phyloP scores from a whole-genome alignment of 2,797 vertebrate species.

The Melanogrammus aeglefinus region DNA sequence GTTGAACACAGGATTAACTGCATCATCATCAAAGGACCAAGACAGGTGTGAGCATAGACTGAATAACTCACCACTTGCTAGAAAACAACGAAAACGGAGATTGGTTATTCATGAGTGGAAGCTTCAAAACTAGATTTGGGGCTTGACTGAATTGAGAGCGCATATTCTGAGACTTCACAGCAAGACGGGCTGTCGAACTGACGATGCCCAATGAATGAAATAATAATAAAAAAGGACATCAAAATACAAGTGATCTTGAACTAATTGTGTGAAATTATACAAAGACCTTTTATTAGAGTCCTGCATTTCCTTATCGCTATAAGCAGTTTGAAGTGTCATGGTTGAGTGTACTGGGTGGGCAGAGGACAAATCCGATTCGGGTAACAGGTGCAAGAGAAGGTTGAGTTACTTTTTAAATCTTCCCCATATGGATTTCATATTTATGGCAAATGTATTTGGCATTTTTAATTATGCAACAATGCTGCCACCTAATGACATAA shows the following conservation, averaged over 20 bases:
- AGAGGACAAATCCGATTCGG: neutral
- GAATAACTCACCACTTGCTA: neutral
- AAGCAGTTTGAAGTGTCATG: neutral
- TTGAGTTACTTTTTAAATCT: neutral
- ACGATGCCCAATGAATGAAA: conserved; percentile 2
- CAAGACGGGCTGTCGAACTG: neutral
- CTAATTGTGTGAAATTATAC: neutral
- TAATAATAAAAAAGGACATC: neutral
- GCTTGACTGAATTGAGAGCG: neutral
- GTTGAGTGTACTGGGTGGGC: neutral
- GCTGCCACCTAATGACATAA: neutral
- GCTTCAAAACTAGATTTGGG: neutral
- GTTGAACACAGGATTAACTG: conserved; percentile 27
- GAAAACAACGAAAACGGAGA: neutral
- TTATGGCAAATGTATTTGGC: neutral
- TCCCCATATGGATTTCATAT: neutral
- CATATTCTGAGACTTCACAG: neutral
- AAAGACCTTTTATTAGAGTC: neutral
- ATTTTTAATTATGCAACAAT: neutral
- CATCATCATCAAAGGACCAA: conserved; percentile 25
- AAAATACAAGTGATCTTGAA: neutral
- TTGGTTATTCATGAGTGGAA: neutral
- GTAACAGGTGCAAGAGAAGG: neutral
- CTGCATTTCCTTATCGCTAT: neutral
- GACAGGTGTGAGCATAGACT: conserved; percentile 40